Base-by-base conservation (phyloP, 2,797 vertebrate species). In the Glossophaga mutica region DNA sequence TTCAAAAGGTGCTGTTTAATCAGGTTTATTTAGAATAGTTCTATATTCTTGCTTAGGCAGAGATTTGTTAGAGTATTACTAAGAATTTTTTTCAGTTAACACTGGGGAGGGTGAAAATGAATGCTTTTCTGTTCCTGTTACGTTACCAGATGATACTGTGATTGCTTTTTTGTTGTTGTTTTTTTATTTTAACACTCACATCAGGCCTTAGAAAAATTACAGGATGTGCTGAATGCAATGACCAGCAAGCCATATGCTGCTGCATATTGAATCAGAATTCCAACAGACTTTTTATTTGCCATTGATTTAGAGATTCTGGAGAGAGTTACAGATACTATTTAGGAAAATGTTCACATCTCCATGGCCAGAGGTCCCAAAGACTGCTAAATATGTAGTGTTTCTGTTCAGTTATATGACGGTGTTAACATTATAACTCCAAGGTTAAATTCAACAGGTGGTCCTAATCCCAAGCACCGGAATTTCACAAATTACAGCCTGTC, bases 381-480 rank as follows among this genome's bases (percentile, higher is more conserved):
- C 93, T 74, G 93, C 78, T 90, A 95, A 95, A 96, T 93, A 91
- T 65, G 95, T 87, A 96, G 79, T 86, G 67, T 95, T 95, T 95
- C 84, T 96, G 79, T 90, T 96, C 29, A 71, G 50, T 92, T 96
- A 77, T 29, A 34, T 42, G 78, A 62, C 19, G 52, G 32, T 65
- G 81, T 91, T 97, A 95, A 90, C 70, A 70, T 97, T 97, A 95
- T 76, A 97, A 77, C 90, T 97, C 89, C 77, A 94, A 94, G 93
- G 97, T 96, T 93, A 96, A 97, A 97, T 93, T 78, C 95, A 97
- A 95, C 93, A 94, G 95, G 97, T 96, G 96, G 95, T 81, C 91
- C 77, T 97, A 97, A 95, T 97, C 93, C 95, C 71, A n/a, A 12
- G 68, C 94, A 91, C 90, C 97, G 92, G 96, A 96, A 87, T 96